Evolutionary conservation across 2,797 vertebrate species (phyloP).

Genomic region (Lemur catta): DNA sequence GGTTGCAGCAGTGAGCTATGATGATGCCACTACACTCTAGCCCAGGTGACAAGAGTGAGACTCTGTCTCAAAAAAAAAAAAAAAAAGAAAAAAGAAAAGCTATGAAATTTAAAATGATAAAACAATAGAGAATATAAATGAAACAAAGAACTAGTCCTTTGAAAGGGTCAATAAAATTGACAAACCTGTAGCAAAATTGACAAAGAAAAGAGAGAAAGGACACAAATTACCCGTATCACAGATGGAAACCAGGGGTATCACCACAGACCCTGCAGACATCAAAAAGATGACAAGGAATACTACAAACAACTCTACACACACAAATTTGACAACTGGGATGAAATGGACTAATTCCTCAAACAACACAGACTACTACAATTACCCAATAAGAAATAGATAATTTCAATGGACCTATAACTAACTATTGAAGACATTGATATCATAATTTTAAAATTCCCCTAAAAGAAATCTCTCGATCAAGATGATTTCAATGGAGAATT

Average conservation of each 20-base stretch:
- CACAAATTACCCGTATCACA: not conserved
- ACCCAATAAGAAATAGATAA: not conserved
- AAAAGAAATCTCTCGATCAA: not conserved
- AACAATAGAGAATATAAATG: not conserved
- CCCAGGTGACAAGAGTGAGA: too few species aligned
- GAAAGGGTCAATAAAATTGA: not conserved
- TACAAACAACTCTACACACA: not conserved
- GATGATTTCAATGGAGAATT: not conserved
- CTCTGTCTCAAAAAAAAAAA: too few species aligned
- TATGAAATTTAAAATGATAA: not conserved
- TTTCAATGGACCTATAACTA: not conserved
- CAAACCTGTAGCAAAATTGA: not conserved
- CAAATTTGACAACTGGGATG: not conserved
- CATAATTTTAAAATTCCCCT: not conserved
- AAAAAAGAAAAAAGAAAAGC: too few species aligned
- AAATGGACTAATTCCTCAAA: not conserved
- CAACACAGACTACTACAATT: not conserved
- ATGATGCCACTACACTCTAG: too few species aligned
- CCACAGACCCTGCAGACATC: not conserved
- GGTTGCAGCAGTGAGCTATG: too few species aligned
- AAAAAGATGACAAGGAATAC: not conserved
- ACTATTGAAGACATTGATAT: not conserved
- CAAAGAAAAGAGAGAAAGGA: not conserved
- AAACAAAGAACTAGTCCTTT: not conserved
- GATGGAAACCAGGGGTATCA: not conserved